A percentile compares a stretch with the other conserved stretches of the same genome.
phyloP scores from a whole-genome alignment of 1,140 invertebrate genomes.

The Drosophila subpulchrella region DNA sequence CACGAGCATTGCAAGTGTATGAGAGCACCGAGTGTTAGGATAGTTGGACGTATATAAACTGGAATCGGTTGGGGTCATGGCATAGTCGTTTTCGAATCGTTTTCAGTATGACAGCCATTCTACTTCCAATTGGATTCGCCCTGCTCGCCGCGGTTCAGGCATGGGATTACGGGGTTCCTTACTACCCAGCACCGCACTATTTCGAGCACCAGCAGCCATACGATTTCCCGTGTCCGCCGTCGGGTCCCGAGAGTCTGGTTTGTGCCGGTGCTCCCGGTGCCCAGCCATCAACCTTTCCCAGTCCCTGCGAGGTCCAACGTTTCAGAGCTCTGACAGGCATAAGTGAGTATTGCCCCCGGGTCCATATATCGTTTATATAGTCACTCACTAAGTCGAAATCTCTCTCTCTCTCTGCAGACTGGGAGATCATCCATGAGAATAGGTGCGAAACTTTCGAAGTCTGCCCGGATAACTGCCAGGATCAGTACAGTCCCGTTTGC shows the following conservation, averaged over 20 bases:
- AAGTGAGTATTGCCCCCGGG: conserved; percentile 9
- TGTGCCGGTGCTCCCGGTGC: conserved; percentile 30
- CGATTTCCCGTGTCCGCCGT: conserved; percentile 31
- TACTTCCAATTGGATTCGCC: conserved; percentile 13
- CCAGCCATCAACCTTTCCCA: conserved; percentile 50
- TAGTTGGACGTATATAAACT: conserved; percentile 53
- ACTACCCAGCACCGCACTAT: conserved; percentile 26
- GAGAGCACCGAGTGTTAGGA: conserved; percentile 37
- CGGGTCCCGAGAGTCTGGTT: conserved; percentile 9
- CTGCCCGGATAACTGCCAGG: conserved; percentile 23
- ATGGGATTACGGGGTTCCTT: conserved; percentile 23
- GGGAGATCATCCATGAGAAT: conserved; percentile 48
- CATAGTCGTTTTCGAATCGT: conserved; percentile 46
- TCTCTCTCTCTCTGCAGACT: conserved; percentile 16
- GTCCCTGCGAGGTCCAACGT: conserved; percentile 46
- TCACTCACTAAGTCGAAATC: no score
- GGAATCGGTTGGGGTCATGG: conserved; percentile 35
- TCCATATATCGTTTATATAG: fast-evolving
- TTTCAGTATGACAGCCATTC: conserved; percentile 44
- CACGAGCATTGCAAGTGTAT: conserved; percentile 57
- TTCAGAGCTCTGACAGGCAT: conserved; percentile 28
- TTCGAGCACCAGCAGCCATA: not conserved
- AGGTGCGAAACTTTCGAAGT: conserved; percentile 37
- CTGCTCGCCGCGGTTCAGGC: conserved; percentile 18
- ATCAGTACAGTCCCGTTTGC: conserved; percentile 18